phyloP scores from a whole-genome alignment of 2,888 invertebrate genomes.

The Imbricaverruca yamaguchii region DNA sequence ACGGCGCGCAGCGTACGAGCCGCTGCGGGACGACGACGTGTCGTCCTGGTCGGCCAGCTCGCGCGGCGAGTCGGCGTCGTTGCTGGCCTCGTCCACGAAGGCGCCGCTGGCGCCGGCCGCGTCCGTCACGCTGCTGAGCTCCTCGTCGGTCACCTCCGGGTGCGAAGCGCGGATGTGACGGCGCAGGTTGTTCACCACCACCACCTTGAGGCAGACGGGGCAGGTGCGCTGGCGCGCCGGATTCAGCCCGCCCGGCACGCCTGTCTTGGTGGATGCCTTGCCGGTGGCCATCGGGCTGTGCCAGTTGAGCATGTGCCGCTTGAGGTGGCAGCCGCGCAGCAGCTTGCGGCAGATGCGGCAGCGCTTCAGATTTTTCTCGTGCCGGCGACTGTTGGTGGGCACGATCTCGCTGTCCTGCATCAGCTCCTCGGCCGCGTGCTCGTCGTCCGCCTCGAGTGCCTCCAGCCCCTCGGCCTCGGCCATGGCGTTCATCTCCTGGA shows the following conservation, averaged over 20 bases:
- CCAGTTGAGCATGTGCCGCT: constrained; percentile 18
- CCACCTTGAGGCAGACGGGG: constrained; percentile 9
- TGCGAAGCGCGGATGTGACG: constrained; percentile 22
- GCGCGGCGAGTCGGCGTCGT: neutral
- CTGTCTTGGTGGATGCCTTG: constrained; percentile 11
- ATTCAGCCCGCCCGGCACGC: constrained; percentile 22
- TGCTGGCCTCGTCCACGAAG: neutral
- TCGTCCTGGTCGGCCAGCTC: neutral
- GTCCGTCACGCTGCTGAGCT: neutral
- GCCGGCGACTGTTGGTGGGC: neutral
- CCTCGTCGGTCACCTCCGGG: neutral
- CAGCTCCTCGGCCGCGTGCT: neutral
- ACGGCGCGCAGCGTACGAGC: neutral
- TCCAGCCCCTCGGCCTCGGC: constrained; percentile 22
- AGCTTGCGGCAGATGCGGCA: constrained; percentile 15
- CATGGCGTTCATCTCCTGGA: constrained; percentile 22
- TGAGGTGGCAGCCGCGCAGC: constrained; percentile 17
- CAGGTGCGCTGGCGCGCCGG: constrained; percentile 23
- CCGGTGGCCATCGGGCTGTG: neutral
- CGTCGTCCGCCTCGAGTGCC: neutral
- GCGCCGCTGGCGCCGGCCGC: neutral
- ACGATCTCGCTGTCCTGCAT: constrained; percentile 4
- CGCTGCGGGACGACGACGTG: neutral
- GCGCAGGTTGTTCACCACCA: constrained; percentile 23
- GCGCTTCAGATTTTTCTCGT: constrained; percentile 21